Base-by-base conservation (phyloP, 2,113 vertebrate genomes). In the Etheostoma cragini region DNA sequence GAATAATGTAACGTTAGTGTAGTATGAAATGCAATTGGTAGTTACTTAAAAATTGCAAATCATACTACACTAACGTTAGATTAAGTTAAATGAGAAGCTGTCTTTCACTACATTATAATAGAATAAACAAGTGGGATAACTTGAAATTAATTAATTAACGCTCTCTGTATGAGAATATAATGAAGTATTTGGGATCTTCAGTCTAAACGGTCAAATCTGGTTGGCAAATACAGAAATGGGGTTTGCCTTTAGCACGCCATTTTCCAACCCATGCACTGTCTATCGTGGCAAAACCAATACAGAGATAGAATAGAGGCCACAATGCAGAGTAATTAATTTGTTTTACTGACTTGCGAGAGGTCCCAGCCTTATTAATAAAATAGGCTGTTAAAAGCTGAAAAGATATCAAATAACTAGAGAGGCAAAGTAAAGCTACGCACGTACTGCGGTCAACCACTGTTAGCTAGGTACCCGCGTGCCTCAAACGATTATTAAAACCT, bases 321-420 rank as follows among this genome's bases (percentile, higher is more conserved):
- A 33, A 21, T 7, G 2, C 30, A n/a, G 21, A 8, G 0, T 1
- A 1, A 19, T 26, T 2, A 13, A 13, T 30, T 4, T 0, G 8
- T 22, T 54, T 46, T n/a, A 13, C 15, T 19, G 16, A 45, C 8
- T 4, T 52, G 1, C 5, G 17, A 62, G 0, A 24, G 26, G 15
- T 26, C 5, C 6, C 6, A 11, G 17, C 7, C 5, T 26, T 38
- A 8, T 30, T 16, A 65, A 19, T 2, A 42, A 4, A 1, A 17
- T 2, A 0, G 1, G 19, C 15, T 11, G n/a, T 15, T 49, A 6
- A 11, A 67, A n/a, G 11, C 6, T 7, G 16, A 19, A 14, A 76
- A n/a, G 8, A 3, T 5, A 14, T 8, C 3, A n/a, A 52, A 42
- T 10, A 57, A 60, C 46, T 35, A 15, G 0, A 47, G 50, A 45